Evolutionary conservation across 2,113 vertebrate species (phyloP).

Genomic region (Pterocles gutturalis): DNA sequence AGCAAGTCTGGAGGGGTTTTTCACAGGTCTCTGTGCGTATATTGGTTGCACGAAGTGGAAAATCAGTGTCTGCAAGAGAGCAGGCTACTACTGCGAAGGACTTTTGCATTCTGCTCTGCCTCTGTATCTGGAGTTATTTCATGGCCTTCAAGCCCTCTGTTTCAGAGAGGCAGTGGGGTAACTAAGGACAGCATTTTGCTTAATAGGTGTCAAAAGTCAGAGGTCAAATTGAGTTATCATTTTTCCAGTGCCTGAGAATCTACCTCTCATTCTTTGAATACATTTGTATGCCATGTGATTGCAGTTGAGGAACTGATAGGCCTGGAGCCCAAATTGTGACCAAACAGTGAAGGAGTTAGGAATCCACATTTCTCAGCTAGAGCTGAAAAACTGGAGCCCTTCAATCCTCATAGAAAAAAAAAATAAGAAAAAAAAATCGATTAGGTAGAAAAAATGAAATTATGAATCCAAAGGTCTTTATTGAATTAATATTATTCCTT

Average conservation of each 20-base stretch:
- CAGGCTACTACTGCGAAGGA: neutral
- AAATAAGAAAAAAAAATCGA: neutral
- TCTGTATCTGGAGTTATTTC: neutral
- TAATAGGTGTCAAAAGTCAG: neutral
- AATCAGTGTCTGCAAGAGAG: neutral
- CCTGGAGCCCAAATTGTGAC: neutral
- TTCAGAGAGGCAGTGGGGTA: neutral
- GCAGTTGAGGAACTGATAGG: neutral
- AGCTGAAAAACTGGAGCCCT: neutral
- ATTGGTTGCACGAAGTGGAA: neutral
- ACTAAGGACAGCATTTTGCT: neutral
- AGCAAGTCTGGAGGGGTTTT: neutral
- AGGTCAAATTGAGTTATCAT: neutral
- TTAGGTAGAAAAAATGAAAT: neutral
- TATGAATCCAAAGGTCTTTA: neutral
- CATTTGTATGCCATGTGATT: neutral
- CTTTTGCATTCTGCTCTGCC: neutral
- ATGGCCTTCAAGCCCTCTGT: neutral
- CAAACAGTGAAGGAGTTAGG: neutral
- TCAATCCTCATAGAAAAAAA: neutral
- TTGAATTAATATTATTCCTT: neutral
- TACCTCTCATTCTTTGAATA: constrained; percentile 9
- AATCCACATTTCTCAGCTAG: neutral
- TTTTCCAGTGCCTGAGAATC: constrained; percentile 21
- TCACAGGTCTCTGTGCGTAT: neutral